Conservation (phyloP, 2,797 vertebrate species). For the Phaenicophaeus curvirostris region DNA sequence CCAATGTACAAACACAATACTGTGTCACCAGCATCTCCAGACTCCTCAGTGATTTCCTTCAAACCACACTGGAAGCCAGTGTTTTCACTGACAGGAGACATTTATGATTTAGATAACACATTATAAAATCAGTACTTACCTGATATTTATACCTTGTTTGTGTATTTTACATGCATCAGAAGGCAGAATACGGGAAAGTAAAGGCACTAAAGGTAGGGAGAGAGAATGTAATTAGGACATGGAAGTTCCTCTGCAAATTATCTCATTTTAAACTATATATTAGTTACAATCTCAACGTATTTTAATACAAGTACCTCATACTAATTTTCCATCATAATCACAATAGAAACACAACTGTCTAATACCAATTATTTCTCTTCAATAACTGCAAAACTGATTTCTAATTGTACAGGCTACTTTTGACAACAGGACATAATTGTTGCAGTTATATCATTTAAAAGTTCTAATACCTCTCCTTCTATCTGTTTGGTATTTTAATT, state of each 20-base stretch:
- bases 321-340: background rate
- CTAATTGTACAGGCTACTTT: background rate
- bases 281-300: background rate
- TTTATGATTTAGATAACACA: background rate
- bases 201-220: slow-evolving; percentile 87
- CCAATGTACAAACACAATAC: too few species aligned
- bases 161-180: slow-evolving; percentile 99
- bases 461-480: background rate
- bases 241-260: background rate
- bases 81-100: background rate
- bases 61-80: background rate
- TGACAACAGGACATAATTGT: background rate
- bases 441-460: background rate
- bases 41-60: background rate
- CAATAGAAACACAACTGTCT: background rate
- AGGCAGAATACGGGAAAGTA: slow-evolving; percentile 98
- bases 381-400: background rate
- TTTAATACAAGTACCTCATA: background rate
- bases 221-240: slow-evolving; percentile 8
- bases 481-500: background rate
- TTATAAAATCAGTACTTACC: slow-evolving; percentile 77
- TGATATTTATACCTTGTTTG: slow-evolving; percentile 99
- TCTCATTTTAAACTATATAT: background rate
- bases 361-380: background rate
- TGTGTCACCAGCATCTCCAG: background rate